phyloP scores from a whole-genome alignment of 2,113 vertebrate genomes.

The Cynopterus brachyotis region DNA sequence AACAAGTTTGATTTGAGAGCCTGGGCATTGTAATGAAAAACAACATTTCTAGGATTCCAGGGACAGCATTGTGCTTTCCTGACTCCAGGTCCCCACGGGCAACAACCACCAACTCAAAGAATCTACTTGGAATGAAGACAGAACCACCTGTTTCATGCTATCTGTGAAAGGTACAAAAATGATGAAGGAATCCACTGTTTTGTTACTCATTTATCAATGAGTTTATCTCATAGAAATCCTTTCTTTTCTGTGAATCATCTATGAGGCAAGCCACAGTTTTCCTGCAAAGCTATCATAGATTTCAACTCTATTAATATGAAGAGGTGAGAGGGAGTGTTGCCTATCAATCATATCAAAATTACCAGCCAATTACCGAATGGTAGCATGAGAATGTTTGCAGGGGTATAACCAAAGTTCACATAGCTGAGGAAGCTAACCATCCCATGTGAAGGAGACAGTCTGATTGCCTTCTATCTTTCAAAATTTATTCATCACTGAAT shows the following conservation, averaged over 20 bases:
- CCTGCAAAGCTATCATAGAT: neutral
- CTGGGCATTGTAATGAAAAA: neutral
- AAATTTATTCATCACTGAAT: neutral
- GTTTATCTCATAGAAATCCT: neutral
- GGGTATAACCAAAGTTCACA: neutral
- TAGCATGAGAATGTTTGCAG: neutral
- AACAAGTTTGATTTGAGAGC: neutral
- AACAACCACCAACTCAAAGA: neutral
- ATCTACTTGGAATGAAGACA: neutral
- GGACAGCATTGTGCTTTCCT: neutral
- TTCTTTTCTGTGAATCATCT: neutral
- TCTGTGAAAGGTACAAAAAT: neutral
- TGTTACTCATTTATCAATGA: neutral
- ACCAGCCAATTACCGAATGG: neutral
- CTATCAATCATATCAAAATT: neutral
- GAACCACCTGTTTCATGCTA: neutral
- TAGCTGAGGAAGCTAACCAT: neutral
- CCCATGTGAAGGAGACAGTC: neutral
- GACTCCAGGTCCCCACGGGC: neutral
- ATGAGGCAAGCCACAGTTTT: neutral
- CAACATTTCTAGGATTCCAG: neutral
- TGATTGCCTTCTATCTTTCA: neutral
- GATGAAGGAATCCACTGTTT: neutral
- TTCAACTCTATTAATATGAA: neutral
- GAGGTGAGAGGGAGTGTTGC: neutral